A percentile compares a stretch with the other conserved stretches of the same genome.
phyloP scores from a whole-genome alignment of 2,888 invertebrate genomes.

The Caenorhabditis sp. region DNA sequence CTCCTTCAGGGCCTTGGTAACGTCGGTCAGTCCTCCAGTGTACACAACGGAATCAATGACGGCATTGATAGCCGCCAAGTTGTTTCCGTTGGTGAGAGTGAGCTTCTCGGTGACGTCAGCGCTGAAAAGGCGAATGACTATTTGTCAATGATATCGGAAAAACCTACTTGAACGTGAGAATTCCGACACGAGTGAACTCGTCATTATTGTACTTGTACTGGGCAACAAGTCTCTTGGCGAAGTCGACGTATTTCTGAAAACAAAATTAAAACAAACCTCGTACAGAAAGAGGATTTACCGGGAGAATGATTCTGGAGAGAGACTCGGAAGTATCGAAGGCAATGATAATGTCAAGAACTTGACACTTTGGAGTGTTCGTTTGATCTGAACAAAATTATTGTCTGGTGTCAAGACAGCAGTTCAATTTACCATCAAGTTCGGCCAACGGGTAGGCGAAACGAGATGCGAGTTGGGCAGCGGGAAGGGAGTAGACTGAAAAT shows the following conservation, averaged over 20 bases:
- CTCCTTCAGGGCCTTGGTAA: constrained; percentile 22
- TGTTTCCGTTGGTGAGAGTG: constrained; percentile 19
- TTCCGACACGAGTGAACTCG: constrained; percentile 41
- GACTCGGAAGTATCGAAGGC: constrained; percentile 52
- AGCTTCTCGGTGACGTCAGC: constrained; percentile 9
- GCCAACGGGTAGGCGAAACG: constrained; percentile 7
- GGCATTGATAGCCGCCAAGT: constrained; percentile 15
- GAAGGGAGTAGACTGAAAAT: constrained; percentile 36
- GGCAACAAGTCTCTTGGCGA: constrained; percentile 37
- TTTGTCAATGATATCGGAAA: not conserved
- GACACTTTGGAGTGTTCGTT: constrained; percentile 31
- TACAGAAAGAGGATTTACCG: not conserved
- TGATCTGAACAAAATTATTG: not conserved
- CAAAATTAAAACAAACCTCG: not conserved
- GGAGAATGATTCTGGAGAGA: constrained; percentile 47
- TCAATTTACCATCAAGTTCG: not conserved
- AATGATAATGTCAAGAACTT: constrained; percentile 51
- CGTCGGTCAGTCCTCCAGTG: constrained; percentile 47
- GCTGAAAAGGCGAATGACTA: constrained; percentile 3
- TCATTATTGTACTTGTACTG: constrained; percentile 43
- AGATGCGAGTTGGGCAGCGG: not conserved
- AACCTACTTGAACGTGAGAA: constrained; percentile 48
- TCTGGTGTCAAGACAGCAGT: not conserved
- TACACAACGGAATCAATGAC: constrained; percentile 34
- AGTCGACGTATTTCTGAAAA: constrained; percentile 35